These are phyloP conservation scores for Acrossocheilus fasciatus DNA, from an alignment of 2,797 vertebrate genomes.

Conservation along the genomic window DNA sequence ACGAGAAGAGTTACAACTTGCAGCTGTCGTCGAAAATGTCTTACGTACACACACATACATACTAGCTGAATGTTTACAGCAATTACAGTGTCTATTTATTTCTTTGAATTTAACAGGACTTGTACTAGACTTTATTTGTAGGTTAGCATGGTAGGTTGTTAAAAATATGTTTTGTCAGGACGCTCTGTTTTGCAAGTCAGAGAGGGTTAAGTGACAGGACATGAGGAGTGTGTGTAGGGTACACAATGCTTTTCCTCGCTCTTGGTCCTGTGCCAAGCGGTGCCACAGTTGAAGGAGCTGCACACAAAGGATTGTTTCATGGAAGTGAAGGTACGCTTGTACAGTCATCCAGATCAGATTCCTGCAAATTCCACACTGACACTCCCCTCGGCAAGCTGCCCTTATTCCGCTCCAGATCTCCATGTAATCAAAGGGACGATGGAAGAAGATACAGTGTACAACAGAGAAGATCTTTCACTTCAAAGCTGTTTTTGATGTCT, in stretches of 20 bases:
- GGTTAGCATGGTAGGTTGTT: background rate
- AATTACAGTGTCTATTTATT: background rate
- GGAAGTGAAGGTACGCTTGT: constrained; percentile 47
- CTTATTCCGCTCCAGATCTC: constrained; percentile 44
- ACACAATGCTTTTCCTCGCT: constrained; percentile 18
- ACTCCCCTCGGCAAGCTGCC: constrained; percentile 44
- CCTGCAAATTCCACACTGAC: constrained; percentile 56
- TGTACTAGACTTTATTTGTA: background rate
- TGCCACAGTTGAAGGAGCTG: constrained; percentile 26
- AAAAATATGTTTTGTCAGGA: background rate
- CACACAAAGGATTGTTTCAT: constrained; percentile 58
- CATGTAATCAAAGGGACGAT: constrained; percentile 47
- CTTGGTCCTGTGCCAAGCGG: constrained; percentile 39
- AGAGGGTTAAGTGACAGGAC: background rate
- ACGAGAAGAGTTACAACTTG: constrained; percentile 38
- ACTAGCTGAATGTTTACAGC: background rate
- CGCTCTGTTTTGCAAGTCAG: background rate
- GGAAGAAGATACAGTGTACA: constrained; percentile 45
- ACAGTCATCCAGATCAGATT: constrained; percentile 60
- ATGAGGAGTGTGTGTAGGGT: background rate
- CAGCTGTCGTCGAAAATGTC: constrained; percentile 19
- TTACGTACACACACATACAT: background rate
- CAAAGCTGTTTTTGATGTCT: constrained; percentile 52
- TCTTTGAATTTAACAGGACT: background rate
- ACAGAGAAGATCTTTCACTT: constrained; percentile 44